Conservation (phyloP, 2,888 invertebrate genomes). For the Nebria salina region DNA sequence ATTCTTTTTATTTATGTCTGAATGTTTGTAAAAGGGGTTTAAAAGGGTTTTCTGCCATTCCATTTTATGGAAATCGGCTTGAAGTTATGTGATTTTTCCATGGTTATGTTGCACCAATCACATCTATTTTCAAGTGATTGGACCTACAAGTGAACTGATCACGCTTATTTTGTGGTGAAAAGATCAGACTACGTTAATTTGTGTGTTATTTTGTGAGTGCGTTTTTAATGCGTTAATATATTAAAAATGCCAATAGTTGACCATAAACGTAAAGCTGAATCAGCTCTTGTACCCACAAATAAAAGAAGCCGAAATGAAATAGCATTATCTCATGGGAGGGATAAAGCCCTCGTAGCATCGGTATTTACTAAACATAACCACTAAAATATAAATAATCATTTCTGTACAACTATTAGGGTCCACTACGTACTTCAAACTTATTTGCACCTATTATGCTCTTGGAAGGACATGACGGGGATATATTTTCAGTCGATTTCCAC, state of each 20-base stretch:
- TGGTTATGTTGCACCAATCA: no score
- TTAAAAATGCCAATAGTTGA: slow-evolving; percentile 58
- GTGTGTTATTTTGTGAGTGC: neutral
- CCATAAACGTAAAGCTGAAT: slow-evolving; percentile 72
- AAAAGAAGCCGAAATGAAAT: slow-evolving; percentile 79
- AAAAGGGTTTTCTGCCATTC: no score
- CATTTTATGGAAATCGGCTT: no score
- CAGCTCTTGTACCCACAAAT: slow-evolving; percentile 68
- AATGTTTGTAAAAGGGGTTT: no score
- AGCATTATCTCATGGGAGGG: slow-evolving; percentile 74
- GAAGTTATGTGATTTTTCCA: no score
- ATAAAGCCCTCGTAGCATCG: slow-evolving; percentile 78
- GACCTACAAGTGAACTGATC: neutral
- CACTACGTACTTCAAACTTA: slow-evolving; percentile 86
- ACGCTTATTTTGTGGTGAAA: neutral
- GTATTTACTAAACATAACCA: slow-evolving; percentile 63
- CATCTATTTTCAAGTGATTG: no score
- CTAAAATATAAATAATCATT: slow-evolving; percentile 32
- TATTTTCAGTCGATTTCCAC: slow-evolving; percentile 92
- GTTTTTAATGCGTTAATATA: neutral
- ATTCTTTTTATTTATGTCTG: neutral
- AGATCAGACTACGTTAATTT: neutral
- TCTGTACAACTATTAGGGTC: slow-evolving; percentile 63
- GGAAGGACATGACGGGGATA: slow-evolving; percentile 97
- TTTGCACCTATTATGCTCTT: slow-evolving; percentile 94